Conservation (phyloP, 2,888 invertebrate genomes). For the Mythimna lalbum region DNA sequence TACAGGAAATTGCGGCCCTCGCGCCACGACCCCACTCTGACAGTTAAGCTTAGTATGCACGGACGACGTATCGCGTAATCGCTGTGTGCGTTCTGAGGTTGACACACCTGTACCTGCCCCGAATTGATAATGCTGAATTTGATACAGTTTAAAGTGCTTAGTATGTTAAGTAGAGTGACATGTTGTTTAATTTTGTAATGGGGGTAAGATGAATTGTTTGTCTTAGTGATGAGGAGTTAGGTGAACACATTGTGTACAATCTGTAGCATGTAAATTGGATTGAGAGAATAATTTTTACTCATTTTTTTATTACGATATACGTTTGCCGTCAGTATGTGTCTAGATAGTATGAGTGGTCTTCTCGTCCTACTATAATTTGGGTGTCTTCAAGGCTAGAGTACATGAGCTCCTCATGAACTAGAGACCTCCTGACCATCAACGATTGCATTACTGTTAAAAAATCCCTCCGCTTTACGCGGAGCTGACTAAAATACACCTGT, state of each 20-base stretch:
- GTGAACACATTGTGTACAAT: constrained; percentile 16
- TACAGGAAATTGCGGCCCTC: constrained; percentile 80
- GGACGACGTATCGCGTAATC: constrained; percentile 60
- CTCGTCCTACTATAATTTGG: no score
- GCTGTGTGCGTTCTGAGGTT: constrained; percentile 58
- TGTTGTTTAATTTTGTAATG: constrained; percentile 54
- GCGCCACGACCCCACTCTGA: constrained; percentile 54
- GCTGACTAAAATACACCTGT: no score
- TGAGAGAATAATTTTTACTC: background rate
- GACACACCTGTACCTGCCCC: constrained; percentile 60
- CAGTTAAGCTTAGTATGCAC: constrained; percentile 63
- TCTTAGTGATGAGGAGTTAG: constrained; percentile 23
- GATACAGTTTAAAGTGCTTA: constrained; percentile 50
- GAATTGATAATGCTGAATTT: constrained; percentile 63
- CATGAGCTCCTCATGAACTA: no score
- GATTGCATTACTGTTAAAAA: no score
- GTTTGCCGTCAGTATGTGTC: no score
- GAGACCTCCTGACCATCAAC: no score
- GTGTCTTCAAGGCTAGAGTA: no score
- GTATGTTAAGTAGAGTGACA: constrained; percentile 43
- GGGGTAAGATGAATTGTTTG: constrained; percentile 40
- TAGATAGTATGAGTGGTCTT: no score
- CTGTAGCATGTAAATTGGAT: constrained; percentile 14
- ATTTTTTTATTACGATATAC: no score
- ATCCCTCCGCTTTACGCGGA: no score